Evolutionary conservation across 2,113 vertebrate genomes (phyloP).

Genomic region (Solenodon paradoxus): DNA sequence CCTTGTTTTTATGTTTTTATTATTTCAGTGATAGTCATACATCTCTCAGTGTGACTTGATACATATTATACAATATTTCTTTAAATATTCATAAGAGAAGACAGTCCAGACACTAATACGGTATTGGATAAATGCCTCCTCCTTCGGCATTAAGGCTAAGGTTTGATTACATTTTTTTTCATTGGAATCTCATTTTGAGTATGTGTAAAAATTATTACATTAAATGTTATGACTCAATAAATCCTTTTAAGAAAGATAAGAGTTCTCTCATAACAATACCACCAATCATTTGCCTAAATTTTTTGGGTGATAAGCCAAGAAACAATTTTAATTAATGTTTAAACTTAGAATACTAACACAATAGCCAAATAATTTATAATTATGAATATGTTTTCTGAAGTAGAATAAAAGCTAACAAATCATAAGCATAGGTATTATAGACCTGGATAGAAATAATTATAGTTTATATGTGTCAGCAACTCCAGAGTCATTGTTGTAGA

Average conservation of each 20-base stretch:
- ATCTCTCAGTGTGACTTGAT: not conserved
- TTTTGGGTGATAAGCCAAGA: not conserved
- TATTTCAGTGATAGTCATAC: constrained; percentile 10
- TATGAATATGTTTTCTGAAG: not conserved
- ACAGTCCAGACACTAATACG: not conserved
- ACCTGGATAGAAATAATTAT: not conserved
- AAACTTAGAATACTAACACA: not conserved
- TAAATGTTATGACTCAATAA: not conserved
- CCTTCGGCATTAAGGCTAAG: not conserved
- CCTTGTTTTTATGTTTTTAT: constrained; percentile 42
- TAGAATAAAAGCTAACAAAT: not conserved
- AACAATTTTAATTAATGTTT: not conserved
- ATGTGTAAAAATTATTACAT: not conserved
- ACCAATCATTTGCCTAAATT: not conserved
- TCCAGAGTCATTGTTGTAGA: not conserved
- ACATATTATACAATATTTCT: constrained; percentile 16
- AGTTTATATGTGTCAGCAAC: not conserved
- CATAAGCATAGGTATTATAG: not conserved
- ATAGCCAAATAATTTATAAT: not conserved
- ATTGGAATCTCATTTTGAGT: not conserved
- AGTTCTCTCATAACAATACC: not conserved
- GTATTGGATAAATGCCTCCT: not conserved
- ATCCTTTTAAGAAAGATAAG: not conserved
- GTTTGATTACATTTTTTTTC: not conserved
- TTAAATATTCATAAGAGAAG: not conserved